Conservation (phyloP, 2,797 vertebrate species). For the Bovichtus diacanthus region DNA sequence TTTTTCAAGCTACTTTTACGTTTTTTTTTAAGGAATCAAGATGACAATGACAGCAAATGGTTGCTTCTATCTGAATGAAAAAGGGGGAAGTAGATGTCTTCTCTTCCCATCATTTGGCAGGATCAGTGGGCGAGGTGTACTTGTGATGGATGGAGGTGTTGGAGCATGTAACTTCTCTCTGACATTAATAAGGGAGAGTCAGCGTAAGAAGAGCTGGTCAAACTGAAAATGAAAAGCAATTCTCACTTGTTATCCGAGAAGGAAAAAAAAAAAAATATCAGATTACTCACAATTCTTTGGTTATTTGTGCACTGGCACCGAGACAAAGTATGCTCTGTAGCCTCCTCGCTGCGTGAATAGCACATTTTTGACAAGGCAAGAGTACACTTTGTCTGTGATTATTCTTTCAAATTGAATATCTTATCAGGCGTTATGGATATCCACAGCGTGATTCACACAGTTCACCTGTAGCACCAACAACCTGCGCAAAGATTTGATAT, state of each 20-base stretch:
- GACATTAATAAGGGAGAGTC: neutral
- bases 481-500: neutral
- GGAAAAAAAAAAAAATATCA: too few species aligned
- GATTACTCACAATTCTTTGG: neutral
- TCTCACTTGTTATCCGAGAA: neutral
- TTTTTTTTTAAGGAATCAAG: neutral
- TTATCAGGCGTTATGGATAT: neutral
- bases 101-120: neutral
- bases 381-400: neutral
- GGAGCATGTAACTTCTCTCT: conserved; percentile 9
- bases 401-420: neutral
- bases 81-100: neutral
- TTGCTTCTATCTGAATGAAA: neutral
- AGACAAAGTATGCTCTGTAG: neutral
- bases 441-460: neutral
- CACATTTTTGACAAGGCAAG: neutral
- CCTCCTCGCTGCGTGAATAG: neutral
- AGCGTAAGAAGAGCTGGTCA: neutral
- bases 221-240: neutral
- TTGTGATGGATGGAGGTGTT: conserved; percentile 26
- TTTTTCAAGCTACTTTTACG: neutral
- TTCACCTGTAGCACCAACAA: conserved; percentile 28
- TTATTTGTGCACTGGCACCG: neutral
- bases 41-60: neutral
- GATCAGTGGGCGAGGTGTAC: neutral